phyloP scores from a whole-genome alignment of 1,140 invertebrate species.

The Drosophila seguyi region DNA sequence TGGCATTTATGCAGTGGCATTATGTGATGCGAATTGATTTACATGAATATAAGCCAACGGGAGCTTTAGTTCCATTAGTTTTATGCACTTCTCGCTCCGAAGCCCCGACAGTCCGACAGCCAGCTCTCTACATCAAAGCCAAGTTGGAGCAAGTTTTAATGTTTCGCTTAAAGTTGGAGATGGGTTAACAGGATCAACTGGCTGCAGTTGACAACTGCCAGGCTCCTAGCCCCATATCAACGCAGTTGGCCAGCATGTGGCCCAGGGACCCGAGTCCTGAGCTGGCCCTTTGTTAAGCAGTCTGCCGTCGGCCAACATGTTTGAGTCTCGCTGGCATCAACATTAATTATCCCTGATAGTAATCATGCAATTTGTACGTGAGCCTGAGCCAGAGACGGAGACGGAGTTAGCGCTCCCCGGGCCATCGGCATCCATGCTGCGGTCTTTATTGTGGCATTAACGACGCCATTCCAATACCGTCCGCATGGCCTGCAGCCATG shows the following conservation, averaged over 20 bases:
- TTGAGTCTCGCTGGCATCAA: slow-evolving; percentile 47
- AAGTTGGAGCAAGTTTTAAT: slow-evolving; percentile 15
- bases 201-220: slow-evolving; percentile 41
- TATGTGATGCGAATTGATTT: slow-evolving; percentile 49
- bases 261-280: slow-evolving; percentile 16
- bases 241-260: slow-evolving; percentile 34
- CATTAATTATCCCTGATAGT: slow-evolving; percentile 67
- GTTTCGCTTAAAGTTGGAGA: slow-evolving; percentile 31
- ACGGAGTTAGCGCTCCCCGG: slow-evolving; percentile 29
- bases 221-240: slow-evolving; percentile 23
- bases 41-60: slow-evolving; percentile 12
- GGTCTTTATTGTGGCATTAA: slow-evolving; percentile 66
- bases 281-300: slow-evolving; percentile 34
- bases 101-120: background rate
- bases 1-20: slow-evolving; percentile 47
- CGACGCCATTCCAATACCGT: slow-evolving; percentile 31
- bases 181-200: slow-evolving; percentile 20
- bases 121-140: slow-evolving; percentile 12
- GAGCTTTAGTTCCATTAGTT: background rate
- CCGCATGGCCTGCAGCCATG: slow-evolving; percentile 41
- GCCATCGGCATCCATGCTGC: slow-evolving; percentile 42
- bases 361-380: slow-evolving; percentile 59
- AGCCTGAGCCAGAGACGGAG: slow-evolving; percentile 21
- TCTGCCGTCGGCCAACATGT: slow-evolving; percentile 33
- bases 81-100: background rate